phyloP scores from a whole-genome alignment of 2,888 invertebrate genomes.

The Shargacucullia verbasci region DNA sequence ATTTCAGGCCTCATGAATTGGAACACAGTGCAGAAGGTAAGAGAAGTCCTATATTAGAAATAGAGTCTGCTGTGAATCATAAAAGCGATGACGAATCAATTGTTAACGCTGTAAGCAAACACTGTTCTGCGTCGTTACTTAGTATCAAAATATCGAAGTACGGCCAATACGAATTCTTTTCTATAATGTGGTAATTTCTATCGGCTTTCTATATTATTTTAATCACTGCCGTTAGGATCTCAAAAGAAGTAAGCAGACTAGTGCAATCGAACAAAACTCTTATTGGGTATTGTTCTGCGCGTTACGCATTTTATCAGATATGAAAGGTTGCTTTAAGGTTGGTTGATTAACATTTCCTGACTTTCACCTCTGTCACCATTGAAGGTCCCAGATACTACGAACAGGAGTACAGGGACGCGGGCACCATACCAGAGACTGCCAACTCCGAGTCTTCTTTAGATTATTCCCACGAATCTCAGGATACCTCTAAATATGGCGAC shows the following conservation, averaged over 20 bases:
- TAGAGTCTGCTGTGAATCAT: neutral
- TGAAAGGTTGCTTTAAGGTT: no score
- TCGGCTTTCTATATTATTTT: no score
- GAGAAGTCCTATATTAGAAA: slow-evolving; percentile 5
- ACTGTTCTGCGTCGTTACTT: no score
- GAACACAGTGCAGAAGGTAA: slow-evolving; percentile 76
- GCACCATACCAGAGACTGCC: slow-evolving; percentile 68
- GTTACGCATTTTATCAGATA: no score
- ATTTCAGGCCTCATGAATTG: slow-evolving; percentile 80
- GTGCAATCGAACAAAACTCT: no score
- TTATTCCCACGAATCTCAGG: slow-evolving; percentile 80
- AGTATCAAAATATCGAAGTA: no score
- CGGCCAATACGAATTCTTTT: no score
- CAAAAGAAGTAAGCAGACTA: no score
- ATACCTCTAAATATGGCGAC: slow-evolving; percentile 70
- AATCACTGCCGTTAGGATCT: no score
- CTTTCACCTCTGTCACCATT: neutral
- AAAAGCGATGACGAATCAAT: neutral
- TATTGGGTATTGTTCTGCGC: no score
- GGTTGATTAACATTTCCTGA: no score
- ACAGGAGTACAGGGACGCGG: slow-evolving; percentile 75
- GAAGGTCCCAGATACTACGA: slow-evolving; percentile 78
- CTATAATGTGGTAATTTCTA: no score
- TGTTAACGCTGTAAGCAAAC: neutral
- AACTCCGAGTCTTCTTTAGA: slow-evolving; percentile 82